phyloP scores from a whole-genome alignment of 2,888 invertebrate genomes.

The Tromatobia lineatoria region DNA sequence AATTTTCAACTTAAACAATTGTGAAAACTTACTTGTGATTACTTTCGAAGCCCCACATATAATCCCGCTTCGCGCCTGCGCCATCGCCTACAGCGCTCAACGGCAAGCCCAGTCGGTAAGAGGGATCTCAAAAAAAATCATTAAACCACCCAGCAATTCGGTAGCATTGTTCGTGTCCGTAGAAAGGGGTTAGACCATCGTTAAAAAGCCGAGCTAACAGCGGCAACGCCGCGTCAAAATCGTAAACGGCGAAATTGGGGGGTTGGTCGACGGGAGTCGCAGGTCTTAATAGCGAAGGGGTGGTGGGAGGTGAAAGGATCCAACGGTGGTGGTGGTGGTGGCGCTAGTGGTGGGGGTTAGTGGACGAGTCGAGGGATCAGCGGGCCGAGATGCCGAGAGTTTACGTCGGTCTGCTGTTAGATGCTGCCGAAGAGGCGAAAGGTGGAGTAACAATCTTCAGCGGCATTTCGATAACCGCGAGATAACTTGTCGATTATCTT shows the following conservation, averaged over 20 bases:
- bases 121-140: not conserved
- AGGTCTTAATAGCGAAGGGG: not conserved
- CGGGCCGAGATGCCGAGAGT: conserved; percentile 42
- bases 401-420: conserved; percentile 34
- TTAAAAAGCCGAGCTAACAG: not conserved
- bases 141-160: not conserved
- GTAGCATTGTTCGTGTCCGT: not conserved
- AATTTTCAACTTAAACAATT: too few species aligned
- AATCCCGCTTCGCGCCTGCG: too few species aligned
- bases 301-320: conserved; percentile 33
- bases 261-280: conserved; percentile 14
- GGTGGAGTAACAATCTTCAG: not conserved
- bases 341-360: conserved; percentile 30
- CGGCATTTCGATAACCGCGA: not conserved
- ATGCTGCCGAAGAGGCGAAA: conserved; percentile 46
- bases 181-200: conserved; percentile 12
- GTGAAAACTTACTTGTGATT: too few species aligned
- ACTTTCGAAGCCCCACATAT: too few species aligned
- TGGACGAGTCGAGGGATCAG: conserved; percentile 24
- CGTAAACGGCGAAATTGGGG: conserved; percentile 6
- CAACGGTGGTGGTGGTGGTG: not conserved
- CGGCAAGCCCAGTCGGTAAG: not conserved
- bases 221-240: not conserved
- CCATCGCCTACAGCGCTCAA: too few species aligned
- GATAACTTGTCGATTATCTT: not conserved